Base-by-base conservation (phyloP, 2,888 invertebrate genomes). In the Adela reaumurella region DNA sequence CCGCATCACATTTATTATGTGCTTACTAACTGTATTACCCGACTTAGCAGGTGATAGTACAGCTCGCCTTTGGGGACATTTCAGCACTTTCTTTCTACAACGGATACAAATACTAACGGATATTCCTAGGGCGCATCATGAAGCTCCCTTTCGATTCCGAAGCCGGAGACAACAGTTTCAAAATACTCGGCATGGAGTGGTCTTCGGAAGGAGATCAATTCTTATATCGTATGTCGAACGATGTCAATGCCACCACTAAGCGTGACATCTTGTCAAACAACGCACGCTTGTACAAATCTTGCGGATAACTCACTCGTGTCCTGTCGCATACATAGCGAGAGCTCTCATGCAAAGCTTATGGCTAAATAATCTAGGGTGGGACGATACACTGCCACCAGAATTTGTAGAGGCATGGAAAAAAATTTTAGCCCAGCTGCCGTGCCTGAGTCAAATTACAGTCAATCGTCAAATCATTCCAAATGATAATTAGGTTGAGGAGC, bases 121-220 rank as follows among this genome's bases (percentile, higher is more conserved):
- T n/a, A 1, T 52, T 11, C 43, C 51, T 35, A 16, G 46, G 35
- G 54, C 55, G 50, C 10, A 53, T 19, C 16, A 41, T 43, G 46
- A 35, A 14, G 48, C 49, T 8, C 46, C 45, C 10, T 48, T 51
- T 28, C 44, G 45, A 18, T 48, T 48, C 17, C 19, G 46, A 48
- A 19, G 48, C 24, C 5, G 46, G 19, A 8, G 51, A 49, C 48
- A 42, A 45, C 35, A 42, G 48, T 16, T 52, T 54, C 10, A 56
- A 55, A 43, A 48, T 55, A 1, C 49, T 55, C 20, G 54, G 54
- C n/a, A 35, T 56, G 10, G 44, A 53, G 18, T 56, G 55, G 55
- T 20, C 49, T 14, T 53, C 52, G 42, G 10, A 19, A 10, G 49
- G 46, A n/a, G 52, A 54, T 49, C 20, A 19, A 1, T 51, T 49